Evolutionary conservation across 2,888 invertebrate species (phyloP).

Genomic region (Phorcus lineatus): DNA sequence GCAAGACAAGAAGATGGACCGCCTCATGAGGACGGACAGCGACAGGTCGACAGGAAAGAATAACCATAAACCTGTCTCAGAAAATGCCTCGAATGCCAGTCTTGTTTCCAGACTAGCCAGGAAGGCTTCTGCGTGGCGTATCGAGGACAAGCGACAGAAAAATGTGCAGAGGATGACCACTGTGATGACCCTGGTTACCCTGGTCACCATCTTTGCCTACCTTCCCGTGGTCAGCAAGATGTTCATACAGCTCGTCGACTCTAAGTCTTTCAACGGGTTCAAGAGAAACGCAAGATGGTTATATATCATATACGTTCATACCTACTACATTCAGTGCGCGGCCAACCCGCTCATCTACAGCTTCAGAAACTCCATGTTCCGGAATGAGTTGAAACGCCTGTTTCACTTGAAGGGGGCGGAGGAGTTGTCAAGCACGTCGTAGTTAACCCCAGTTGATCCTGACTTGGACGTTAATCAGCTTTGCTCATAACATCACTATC

Average conservation of each 20-base stretch:
- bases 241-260: neutral
- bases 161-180: neutral
- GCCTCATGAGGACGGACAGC: neutral
- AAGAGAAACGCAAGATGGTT: neutral
- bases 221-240: neutral
- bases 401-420: too few species aligned
- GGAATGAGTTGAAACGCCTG: neutral
- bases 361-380: neutral
- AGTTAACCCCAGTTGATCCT: too few species aligned
- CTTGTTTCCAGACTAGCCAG: neutral
- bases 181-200: neutral
- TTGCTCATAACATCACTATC: too few species aligned
- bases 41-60: neutral
- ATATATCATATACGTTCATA: neutral
- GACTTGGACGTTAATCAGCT: too few species aligned
- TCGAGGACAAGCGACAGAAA: neutral
- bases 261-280: neutral
- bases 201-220: neutral
- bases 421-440: too few species aligned
- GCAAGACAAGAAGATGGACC: too few species aligned
- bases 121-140: neutral
- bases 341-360: neutral
- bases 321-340: neutral
- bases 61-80: neutral
- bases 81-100: neutral